Conservation (phyloP, 2,113 vertebrate species). For the Cathartes aura region DNA sequence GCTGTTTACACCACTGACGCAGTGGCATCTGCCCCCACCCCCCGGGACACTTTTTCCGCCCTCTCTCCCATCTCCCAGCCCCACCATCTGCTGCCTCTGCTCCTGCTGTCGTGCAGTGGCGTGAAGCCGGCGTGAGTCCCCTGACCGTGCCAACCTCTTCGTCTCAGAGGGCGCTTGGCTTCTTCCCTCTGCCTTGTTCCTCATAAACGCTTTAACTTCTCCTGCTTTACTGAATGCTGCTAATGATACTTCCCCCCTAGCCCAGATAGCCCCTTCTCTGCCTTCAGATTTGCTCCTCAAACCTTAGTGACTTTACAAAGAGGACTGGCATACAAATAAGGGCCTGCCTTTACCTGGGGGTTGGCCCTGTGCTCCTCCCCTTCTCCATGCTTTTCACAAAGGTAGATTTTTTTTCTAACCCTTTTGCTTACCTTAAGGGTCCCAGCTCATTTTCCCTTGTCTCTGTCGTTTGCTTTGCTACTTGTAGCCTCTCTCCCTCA, state of each 20-base stretch:
- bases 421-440: not conserved
- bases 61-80: not conserved
- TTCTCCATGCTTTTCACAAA: not conserved
- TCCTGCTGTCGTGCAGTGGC: not conserved
- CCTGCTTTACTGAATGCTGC: not conserved
- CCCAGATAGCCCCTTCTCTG: not conserved
- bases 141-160: fast-evolving
- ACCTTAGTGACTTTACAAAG: not conserved
- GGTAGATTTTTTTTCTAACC: not conserved
- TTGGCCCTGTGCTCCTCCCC: not conserved
- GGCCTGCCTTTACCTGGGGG: not conserved
- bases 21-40: not conserved
- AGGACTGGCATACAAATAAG: not conserved
- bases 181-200: not conserved
- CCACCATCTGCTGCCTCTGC: not conserved
- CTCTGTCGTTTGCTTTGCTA: not conserved
- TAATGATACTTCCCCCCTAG: not conserved
- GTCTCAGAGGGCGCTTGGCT: fast-evolving
- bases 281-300: not conserved
- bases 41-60: not conserved
- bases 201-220: not conserved
- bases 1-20: fast-evolving
- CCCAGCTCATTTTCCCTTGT: not conserved
- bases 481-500: not conserved
- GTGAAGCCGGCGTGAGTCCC: fast-evolving